A percentile compares a stretch with the other conserved stretches of the same genome.
These are phyloP conservation scores for Acipenser oxyrinchus DNA, from an alignment of 2,797 vertebrate genomes.

Conservation along the genomic window DNA sequence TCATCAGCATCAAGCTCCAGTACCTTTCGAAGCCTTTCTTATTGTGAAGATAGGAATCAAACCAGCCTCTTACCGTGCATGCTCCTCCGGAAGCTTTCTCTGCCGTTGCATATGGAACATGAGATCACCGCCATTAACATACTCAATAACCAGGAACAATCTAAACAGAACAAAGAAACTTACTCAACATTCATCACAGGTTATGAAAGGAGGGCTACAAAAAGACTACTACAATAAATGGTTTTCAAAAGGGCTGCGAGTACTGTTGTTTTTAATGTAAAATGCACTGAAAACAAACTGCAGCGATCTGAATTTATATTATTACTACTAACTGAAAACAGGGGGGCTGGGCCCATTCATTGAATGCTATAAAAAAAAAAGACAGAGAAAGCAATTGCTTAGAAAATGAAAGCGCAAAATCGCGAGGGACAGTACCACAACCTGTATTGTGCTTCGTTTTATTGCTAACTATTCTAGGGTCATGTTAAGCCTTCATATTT, in stretches of 20 bases:
- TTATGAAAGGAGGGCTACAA: too few species aligned
- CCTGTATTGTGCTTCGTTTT: neutral
- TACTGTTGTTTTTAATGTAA: neutral
- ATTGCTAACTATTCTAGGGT: too few species aligned
- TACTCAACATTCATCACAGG: too few species aligned
- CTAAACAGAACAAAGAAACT: slow-evolving; percentile 42
- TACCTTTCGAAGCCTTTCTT: too few species aligned
- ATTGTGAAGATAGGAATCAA: neutral
- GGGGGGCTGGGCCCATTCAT: neutral
- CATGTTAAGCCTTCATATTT: too few species aligned
- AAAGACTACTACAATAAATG: too few species aligned
- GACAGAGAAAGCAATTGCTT: neutral
- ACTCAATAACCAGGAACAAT: slow-evolving; percentile 93
- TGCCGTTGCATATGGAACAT: slow-evolving; percentile 99
- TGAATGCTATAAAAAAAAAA: neutral
- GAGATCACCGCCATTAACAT: slow-evolving; percentile 91
- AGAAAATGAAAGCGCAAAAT: neutral
- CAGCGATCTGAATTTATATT: neutral
- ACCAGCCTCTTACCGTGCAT: slow-evolving; percentile 70
- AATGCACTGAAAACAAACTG: neutral
- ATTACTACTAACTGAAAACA: neutral
- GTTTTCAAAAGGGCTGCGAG: neutral
- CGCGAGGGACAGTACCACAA: neutral
- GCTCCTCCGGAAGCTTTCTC: slow-evolving; percentile 92
- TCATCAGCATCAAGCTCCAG: too few species aligned